phyloP scores from a whole-genome alignment of 2,888 invertebrate genomes.

The Agrilus mali region DNA sequence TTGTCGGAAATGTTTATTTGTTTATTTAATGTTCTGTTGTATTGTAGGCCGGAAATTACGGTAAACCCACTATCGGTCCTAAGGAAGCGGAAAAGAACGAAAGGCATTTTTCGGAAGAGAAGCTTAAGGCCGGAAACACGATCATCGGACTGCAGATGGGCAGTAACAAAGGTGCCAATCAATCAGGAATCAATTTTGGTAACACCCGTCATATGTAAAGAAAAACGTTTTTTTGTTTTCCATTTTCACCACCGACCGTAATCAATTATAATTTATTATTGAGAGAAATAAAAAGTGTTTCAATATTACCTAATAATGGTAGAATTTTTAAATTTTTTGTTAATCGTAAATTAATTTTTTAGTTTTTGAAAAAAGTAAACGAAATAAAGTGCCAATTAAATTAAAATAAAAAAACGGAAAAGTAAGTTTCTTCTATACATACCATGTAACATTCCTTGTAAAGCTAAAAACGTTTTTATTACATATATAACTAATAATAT shows the following conservation, averaged over 20 bases:
- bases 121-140: conserved; percentile 81
- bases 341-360: too few species aligned
- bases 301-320: too few species aligned
- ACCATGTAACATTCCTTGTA: too few species aligned
- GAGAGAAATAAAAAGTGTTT: too few species aligned
- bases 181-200: conserved; percentile 93
- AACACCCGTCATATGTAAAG: conserved; percentile 97
- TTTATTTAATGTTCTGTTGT: conserved; percentile 8
- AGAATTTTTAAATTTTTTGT: too few species aligned
- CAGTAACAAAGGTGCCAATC: conserved; percentile 94
- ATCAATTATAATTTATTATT: too few species aligned
- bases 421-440: too few species aligned
- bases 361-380: too few species aligned
- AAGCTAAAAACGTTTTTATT: too few species aligned
- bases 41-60: conserved; percentile 60
- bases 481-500: not conserved
- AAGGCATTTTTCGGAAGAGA: conserved; percentile 87
- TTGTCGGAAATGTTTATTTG: not conserved
- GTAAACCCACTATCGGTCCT: conserved; percentile 85
- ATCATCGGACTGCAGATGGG: conserved; percentile 94
- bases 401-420: too few species aligned
- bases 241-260: not conserved
- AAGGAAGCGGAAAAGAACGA: conserved; percentile 94
- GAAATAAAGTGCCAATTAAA: too few species aligned
- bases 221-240: not conserved